Evolutionary conservation across 2,888 invertebrate genomes (phyloP).

Genomic region (Anodontia alba): DNA sequence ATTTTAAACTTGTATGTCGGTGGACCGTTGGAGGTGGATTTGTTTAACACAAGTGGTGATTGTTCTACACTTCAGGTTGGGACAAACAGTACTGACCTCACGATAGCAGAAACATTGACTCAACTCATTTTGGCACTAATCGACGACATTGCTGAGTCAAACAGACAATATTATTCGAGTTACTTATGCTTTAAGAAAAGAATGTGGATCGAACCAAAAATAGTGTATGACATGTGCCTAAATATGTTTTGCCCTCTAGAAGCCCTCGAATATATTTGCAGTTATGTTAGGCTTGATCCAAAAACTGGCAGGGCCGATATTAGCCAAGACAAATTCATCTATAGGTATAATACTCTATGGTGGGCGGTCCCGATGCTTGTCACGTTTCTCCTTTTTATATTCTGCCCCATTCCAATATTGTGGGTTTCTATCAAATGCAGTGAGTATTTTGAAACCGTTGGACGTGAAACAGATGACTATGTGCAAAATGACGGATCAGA

Average conservation of each 20-base stretch:
- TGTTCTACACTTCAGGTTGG: not conserved
- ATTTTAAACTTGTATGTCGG: not conserved
- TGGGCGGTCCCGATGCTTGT: not conserved
- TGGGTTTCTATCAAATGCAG: not conserved
- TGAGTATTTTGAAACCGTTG: not conserved
- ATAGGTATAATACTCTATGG: not conserved
- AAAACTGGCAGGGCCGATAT: not conserved
- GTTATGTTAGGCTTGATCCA: not conserved
- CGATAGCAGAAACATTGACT: not conserved
- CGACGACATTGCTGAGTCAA: not conserved
- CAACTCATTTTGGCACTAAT: not conserved
- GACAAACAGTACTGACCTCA: not conserved
- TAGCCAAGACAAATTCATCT: not conserved
- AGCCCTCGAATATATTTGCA: not conserved
- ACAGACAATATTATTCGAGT: not conserved
- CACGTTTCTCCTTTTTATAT: not conserved
- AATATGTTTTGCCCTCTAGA: conserved; percentile 5
- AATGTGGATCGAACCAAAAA: not conserved
- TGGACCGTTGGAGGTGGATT: not conserved
- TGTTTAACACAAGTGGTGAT: not conserved
- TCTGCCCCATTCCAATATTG: not conserved
- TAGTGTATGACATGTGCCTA: not conserved
- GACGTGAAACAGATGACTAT: not conserved
- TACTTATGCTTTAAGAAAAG: not conserved
- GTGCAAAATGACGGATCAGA: not conserved